Evolutionary conservation across 1,140 invertebrate genomes (phyloP).

Genomic region (Drosophila suzukii): DNA sequence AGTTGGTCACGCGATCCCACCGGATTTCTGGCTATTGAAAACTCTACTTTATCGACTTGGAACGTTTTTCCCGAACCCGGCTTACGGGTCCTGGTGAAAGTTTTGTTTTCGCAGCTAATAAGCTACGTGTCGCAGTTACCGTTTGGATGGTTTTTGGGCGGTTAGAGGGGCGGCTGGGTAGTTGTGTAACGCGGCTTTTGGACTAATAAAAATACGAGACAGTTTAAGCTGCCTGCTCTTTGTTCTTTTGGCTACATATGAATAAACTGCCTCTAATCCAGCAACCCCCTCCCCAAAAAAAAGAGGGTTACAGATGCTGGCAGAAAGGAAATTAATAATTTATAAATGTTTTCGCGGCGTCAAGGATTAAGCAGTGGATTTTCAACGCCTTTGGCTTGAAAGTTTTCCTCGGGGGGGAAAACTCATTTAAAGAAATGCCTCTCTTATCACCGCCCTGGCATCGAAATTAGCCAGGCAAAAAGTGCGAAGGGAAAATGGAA

Average conservation of each 20-base stretch:
- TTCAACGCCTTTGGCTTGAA: slow-evolving; percentile 23
- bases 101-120: slow-evolving; percentile 37
- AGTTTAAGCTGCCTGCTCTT: slow-evolving; percentile 55
- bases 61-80: slow-evolving; percentile 25
- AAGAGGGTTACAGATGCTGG: neutral
- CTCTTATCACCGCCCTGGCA: slow-evolving; percentile 50
- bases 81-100: slow-evolving; percentile 14
- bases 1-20: slow-evolving; percentile 1
- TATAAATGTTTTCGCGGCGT: slow-evolving; percentile 54
- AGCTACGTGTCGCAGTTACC: slow-evolving; percentile 47
- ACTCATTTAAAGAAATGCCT: slow-evolving; percentile 64
- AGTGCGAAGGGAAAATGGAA: slow-evolving; percentile 19
- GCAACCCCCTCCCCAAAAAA: neutral
- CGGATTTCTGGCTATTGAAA: slow-evolving; percentile 23
- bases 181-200: slow-evolving; percentile 9
- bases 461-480: slow-evolving; percentile 68
- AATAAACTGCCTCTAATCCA: slow-evolving; percentile 19
- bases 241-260: slow-evolving; percentile 38
- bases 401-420: slow-evolving; percentile 15
- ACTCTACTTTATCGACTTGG: slow-evolving; percentile 24
- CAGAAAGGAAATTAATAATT: slow-evolving; percentile 50
- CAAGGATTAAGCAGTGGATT: slow-evolving; percentile 59
- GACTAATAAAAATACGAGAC: slow-evolving; percentile 68
- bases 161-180: neutral
- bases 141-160: slow-evolving; percentile 8